Evolutionary conservation across 1,140 invertebrate species (phyloP).

Genomic region (Berghia stephanieae): DNA sequence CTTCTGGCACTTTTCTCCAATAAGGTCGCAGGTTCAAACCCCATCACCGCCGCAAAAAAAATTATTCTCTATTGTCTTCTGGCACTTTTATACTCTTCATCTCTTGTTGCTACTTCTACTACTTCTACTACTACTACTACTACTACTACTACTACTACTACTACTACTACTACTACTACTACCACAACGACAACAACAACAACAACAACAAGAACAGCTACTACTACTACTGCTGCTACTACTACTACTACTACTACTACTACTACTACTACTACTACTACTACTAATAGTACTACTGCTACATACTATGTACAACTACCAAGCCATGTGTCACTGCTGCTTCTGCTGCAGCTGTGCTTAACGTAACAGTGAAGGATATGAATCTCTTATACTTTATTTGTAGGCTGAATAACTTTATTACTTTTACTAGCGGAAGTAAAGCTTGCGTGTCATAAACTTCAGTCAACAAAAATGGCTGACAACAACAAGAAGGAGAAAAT

Average conservation of each 20-base stretch:
- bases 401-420: too few relatives aligned
- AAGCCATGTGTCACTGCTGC: neutral
- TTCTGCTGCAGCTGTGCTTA: neutral
- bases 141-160: constrained; percentile 8
- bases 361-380: neutral
- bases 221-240: constrained; percentile 15
- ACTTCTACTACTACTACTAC: constrained; percentile 1
- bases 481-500: constrained; percentile 50
- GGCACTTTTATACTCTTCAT: too few relatives aligned
- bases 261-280: neutral
- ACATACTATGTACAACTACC: neutral
- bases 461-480: constrained; percentile 50
- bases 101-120: constrained; percentile 7
- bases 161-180: constrained; percentile 12
- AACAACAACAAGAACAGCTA: too few relatives aligned
- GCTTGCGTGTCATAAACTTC: constrained; percentile 44
- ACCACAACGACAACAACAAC: too few relatives aligned
- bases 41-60: too few relatives aligned
- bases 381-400: neutral
- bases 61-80: too few relatives aligned
- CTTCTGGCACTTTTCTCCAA: too few relatives aligned
- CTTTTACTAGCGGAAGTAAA: neutral
- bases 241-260: constrained; percentile 24
- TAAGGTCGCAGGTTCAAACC: too few relatives aligned
- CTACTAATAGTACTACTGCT: neutral